Conservation (phyloP, 2,113 vertebrate genomes). For the Ciconia stormi region DNA sequence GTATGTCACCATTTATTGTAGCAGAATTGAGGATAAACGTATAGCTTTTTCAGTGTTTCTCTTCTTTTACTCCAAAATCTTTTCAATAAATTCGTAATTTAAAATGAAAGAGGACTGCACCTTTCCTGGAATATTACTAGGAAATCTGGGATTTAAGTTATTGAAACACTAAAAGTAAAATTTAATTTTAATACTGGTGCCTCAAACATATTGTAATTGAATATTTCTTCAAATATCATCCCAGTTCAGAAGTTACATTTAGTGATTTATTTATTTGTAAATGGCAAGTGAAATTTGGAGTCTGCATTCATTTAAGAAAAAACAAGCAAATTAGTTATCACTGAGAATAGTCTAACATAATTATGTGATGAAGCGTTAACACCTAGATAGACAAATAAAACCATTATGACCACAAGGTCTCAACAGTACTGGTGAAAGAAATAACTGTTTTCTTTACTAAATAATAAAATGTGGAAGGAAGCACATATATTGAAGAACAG, state of each 20-base stretch:
- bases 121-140: background rate
- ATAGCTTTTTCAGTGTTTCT: background rate
- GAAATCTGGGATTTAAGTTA: background rate
- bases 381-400: background rate
- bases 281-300: background rate
- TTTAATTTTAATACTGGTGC: background rate
- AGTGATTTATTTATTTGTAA: background rate
- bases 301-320: background rate
- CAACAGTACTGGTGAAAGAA: background rate
- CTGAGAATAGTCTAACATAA: background rate
- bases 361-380: background rate
- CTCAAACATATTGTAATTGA: background rate
- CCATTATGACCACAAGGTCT: background rate
- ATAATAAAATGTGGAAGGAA: background rate
- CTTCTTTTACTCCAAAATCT: background rate
- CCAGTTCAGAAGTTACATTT: background rate
- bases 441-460: background rate
- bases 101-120: background rate
- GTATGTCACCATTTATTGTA: background rate
- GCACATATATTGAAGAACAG: background rate
- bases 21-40: background rate
- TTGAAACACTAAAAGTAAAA: background rate
- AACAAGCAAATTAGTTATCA: background rate
- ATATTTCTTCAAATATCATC: background rate
- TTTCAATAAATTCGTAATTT: background rate